These are phyloP conservation scores for Phylloscopus trochiloides DNA, from an alignment of 2,113 vertebrate species.

Conservation along the genomic window DNA sequence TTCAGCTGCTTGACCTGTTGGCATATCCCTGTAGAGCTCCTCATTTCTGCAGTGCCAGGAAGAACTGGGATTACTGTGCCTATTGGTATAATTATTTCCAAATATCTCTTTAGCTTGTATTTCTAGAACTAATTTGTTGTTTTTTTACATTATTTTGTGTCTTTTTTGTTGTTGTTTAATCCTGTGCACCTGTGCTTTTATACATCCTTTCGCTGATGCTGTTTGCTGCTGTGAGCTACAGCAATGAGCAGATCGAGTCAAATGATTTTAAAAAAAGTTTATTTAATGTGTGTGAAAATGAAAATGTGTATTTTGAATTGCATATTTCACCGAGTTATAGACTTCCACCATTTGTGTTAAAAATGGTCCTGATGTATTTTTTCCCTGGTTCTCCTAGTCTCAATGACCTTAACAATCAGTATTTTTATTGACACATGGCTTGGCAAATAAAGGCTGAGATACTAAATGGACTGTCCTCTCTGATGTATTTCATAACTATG, in stretches of 20 bases:
- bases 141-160: not conserved
- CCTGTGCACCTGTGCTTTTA: not conserved
- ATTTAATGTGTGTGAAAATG: not conserved
- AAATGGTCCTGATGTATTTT: not conserved
- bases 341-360: not conserved
- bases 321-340: not conserved
- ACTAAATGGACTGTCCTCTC: not conserved
- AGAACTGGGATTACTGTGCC: not conserved
- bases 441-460: constrained; percentile 35
- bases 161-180: not conserved
- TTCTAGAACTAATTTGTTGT: not conserved
- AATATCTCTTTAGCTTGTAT: not conserved
- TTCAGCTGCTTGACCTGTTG: not conserved
- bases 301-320: not conserved
- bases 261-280: not conserved
- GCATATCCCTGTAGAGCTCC: not conserved
- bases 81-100: not conserved
- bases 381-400: not conserved
- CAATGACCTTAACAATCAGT: not conserved
- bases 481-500: constrained; percentile 13
- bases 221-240: not conserved
- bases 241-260: not conserved
- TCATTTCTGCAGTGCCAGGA: not conserved
- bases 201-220: not conserved
- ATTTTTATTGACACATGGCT: not conserved